These are phyloP conservation scores for Andrena minutula DNA, from an alignment of 2,888 invertebrate genomes.

Conservation along the genomic window DNA sequence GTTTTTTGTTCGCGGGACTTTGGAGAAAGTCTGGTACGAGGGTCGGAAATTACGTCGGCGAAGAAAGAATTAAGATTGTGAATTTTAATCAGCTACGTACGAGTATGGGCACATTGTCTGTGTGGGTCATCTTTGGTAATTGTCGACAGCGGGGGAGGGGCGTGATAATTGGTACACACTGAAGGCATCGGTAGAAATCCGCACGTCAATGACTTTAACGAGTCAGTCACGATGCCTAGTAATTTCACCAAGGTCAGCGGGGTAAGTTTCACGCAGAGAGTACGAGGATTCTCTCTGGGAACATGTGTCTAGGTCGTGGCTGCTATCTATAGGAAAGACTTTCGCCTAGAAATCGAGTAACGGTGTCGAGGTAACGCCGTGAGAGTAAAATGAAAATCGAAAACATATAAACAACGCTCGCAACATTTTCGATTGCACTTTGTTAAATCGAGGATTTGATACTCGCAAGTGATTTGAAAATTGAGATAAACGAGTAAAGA, in stretches of 20 bases:
- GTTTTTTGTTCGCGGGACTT: not conserved
- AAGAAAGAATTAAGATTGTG: not conserved
- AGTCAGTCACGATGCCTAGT: conserved; percentile 27
- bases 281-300: conserved; percentile 15
- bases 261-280: conserved; percentile 7
- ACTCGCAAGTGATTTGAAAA: no score
- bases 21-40: not conserved
- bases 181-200: conserved; percentile 5
- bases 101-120: not conserved
- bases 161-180: conserved; percentile 5
- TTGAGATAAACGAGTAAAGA: no score
- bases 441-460: no score
- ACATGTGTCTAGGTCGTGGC: conserved; percentile 37
- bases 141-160: not conserved
- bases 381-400: conserved; percentile 44
- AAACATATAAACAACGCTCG: not conserved
- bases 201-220: conserved; percentile 16
- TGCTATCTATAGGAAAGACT: conserved; percentile 61
- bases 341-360: conserved; percentile 56
- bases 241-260: conserved; percentile 42
- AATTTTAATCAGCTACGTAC: conserved; percentile 12
- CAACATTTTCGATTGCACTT: no score
- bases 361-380: conserved; percentile 19
- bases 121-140: not conserved
- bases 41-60: not conserved